Conservation (phyloP, 37 sponge, comb jelly and placozoan species). For the Agelas oroides region DNA sequence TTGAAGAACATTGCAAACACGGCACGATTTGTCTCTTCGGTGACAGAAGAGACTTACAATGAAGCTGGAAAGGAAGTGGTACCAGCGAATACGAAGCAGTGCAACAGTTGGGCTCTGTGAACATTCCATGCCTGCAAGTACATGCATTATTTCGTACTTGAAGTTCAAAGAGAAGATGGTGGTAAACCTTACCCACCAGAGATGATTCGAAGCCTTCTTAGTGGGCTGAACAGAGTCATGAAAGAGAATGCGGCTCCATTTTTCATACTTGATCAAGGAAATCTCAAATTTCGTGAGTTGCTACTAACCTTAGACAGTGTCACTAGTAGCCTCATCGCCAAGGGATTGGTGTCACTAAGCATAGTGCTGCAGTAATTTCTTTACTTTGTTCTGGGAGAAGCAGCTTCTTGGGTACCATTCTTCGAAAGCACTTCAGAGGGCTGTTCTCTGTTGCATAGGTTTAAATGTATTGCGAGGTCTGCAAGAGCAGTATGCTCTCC, state of each 20-base stretch:
- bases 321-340: conserved; percentile 40
- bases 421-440: conserved; percentile 28
- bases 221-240: conserved; percentile 30
- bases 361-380: conserved; percentile 27
- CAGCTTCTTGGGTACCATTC: conserved; percentile 9
- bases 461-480: conserved; percentile 51
- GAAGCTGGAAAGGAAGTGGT: no score
- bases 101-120: no score
- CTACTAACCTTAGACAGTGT: conserved; percentile 24
- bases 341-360: conserved; percentile 43
- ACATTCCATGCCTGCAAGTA: no score
- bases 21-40: no score
- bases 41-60: no score
- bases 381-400: conserved; percentile 35
- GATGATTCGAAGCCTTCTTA: conserved; percentile 18
- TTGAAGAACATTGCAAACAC: no score
- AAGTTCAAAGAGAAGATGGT: conserved; percentile 22
- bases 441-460: conserved; percentile 34
- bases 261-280: conserved; percentile 42
- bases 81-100: no score
- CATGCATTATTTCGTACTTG: conserved; percentile 23
- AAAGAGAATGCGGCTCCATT: conserved; percentile 28
- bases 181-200: conserved; percentile 27
- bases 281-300: conserved; percentile 20
- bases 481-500: conserved; percentile 43